Percentiles rank a stretch among this genome's conserved stretches.
Evolutionary conservation across 2,888 invertebrate genomes (phyloP).

Genomic region (Epicampocera succincta): DNA sequence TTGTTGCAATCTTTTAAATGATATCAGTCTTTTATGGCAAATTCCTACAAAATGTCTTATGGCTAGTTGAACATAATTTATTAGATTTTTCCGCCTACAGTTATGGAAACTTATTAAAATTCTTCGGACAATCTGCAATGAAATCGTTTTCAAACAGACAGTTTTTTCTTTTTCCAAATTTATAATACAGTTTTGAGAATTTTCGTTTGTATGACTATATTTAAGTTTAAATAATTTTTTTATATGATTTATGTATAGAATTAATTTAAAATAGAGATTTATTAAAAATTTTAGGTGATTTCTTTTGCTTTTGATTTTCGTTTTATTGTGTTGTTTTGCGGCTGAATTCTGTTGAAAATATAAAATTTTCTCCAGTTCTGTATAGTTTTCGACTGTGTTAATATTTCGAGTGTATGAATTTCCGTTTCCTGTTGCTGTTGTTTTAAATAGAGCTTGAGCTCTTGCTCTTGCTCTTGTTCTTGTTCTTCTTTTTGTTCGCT

Average conservation of each 20-base stretch:
- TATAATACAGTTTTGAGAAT: constrained; percentile 48
- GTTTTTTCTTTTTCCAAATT: constrained; percentile 25
- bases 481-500: constrained; percentile 13
- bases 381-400: constrained; percentile 29
- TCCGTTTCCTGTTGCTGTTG: constrained; percentile 58
- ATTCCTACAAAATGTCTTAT: constrained; percentile 74
- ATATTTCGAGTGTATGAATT: constrained; percentile 48
- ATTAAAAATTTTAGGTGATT: constrained; percentile 58
- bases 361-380: neutral
- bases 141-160: constrained; percentile 20
- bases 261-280: constrained; percentile 50
- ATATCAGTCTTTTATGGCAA: constrained; percentile 81
- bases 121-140: constrained; percentile 51
- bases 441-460: constrained; percentile 13
- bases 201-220: constrained; percentile 22
- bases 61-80: constrained; percentile 31
- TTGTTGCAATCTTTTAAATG: constrained; percentile 78
- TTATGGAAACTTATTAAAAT: constrained; percentile 44
- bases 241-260: constrained; percentile 48
- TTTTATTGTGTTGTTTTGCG: constrained; percentile 42
- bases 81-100: constrained; percentile 31
- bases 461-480: neutral
- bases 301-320: constrained; percentile 52
- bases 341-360: neutral
- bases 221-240: constrained; percentile 52